Conservation (phyloP, 2,113 vertebrate species). For the Plotosus lineatus region DNA sequence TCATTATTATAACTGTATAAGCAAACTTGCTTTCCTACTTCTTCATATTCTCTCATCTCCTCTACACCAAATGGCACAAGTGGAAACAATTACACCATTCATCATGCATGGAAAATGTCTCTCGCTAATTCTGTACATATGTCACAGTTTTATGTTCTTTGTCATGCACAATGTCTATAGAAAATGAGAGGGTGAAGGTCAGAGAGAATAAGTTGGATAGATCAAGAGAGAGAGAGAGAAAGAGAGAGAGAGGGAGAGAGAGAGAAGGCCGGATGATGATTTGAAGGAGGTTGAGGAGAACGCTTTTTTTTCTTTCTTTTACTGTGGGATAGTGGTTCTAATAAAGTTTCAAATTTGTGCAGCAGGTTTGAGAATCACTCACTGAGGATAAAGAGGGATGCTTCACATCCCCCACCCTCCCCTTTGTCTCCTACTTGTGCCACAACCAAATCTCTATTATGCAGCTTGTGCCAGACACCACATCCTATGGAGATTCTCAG, state of each 20-base stretch:
- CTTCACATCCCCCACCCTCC: slow-evolving; percentile 49
- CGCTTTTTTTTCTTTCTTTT: slow-evolving; percentile 65
- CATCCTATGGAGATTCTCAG: slow-evolving; percentile 59
- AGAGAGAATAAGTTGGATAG: slow-evolving; percentile 59
- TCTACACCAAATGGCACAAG: slow-evolving; percentile 17
- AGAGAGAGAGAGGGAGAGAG: slow-evolving; percentile 65
- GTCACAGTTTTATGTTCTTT: slow-evolving; percentile 35
- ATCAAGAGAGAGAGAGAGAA: slow-evolving; percentile 55
- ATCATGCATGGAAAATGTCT: slow-evolving; percentile 36
- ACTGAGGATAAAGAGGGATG: slow-evolving; percentile 52
- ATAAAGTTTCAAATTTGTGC: slow-evolving; percentile 64
- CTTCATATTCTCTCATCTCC: slow-evolving; percentile 21
- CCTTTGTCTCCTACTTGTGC: slow-evolving; percentile 62
- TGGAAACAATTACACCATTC: slow-evolving; percentile 43
- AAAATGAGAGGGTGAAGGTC: slow-evolving; percentile 62
- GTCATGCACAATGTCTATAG: slow-evolving; percentile 58
- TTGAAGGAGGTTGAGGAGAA: slow-evolving; percentile 22
- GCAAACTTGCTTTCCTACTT: slow-evolving; percentile 23
- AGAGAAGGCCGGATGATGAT: slow-evolving; percentile 58
- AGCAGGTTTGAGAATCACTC: slow-evolving; percentile 50
- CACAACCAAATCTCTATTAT: slow-evolving; percentile 67
- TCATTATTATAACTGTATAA: slow-evolving; percentile 42
- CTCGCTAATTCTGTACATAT: slow-evolving; percentile 35
- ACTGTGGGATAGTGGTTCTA: slow-evolving; percentile 54
- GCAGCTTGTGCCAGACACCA: slow-evolving; percentile 58